phyloP scores from a whole-genome alignment of 2,797 vertebrate species.

The Sebastolobus altivelis region DNA sequence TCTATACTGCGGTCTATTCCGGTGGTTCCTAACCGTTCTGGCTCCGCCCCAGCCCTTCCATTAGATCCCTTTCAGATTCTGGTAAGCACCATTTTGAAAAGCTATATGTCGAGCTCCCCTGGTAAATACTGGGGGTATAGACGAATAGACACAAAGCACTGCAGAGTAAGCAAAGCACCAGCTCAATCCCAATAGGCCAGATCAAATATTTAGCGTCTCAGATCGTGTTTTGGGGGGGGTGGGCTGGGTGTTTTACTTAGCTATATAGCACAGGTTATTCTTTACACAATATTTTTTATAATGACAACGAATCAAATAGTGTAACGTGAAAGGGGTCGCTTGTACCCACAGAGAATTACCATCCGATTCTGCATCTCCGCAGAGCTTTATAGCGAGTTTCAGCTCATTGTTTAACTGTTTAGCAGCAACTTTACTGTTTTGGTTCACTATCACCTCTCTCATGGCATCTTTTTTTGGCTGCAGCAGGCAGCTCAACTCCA shows the following conservation, averaged over 20 bases:
- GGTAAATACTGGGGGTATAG: slow-evolving; percentile 41
- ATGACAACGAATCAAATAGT: neutral
- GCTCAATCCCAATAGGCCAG: slow-evolving; percentile 1
- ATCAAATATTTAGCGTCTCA: slow-evolving; percentile 14
- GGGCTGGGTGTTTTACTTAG: neutral
- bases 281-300: slow-evolving; percentile 9
- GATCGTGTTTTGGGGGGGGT: neutral
- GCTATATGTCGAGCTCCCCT: slow-evolving; percentile 43
- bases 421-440: neutral
- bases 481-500: neutral
- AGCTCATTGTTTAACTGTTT: neutral
- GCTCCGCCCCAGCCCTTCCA: slow-evolving; percentile 72
- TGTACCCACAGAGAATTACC: neutral
- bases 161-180: slow-evolving; percentile 27
- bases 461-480: neutral
- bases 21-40: slow-evolving; percentile 64
- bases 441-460: neutral
- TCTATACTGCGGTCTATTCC: slow-evolving; percentile 56
- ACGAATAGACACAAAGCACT: slow-evolving; percentile 30
- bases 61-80: slow-evolving; percentile 70
- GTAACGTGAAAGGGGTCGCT: neutral
- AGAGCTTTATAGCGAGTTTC: neutral
- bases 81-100: slow-evolving; percentile 58
- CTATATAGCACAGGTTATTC: neutral
- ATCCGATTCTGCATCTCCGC: neutral